Conservation (phyloP, 2,888 invertebrate species). For the Acrobasis repandana region DNA sequence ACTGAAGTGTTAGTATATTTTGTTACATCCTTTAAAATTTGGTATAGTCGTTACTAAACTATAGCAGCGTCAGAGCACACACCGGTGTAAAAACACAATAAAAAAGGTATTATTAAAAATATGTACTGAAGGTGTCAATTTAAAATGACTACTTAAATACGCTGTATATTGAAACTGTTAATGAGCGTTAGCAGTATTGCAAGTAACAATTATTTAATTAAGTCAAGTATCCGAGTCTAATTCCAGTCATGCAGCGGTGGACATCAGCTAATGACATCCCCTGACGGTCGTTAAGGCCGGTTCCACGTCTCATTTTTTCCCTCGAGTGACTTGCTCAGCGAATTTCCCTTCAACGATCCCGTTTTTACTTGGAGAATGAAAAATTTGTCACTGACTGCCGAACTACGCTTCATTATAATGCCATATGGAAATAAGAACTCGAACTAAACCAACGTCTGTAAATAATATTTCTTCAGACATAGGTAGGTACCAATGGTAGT, state of each 20-base stretch:
- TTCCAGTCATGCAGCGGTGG: conserved; percentile 65
- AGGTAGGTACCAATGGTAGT: no score
- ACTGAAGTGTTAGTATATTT: no score
- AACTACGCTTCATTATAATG: not conserved
- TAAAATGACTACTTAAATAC: no score
- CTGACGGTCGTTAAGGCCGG: conserved; percentile 65
- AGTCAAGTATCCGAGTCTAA: conserved; percentile 37
- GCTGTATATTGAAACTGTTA: no score
- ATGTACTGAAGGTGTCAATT: no score
- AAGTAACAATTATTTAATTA: conserved; percentile 8
- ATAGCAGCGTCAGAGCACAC: no score
- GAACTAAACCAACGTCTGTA: no score
- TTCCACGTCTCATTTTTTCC: conserved; percentile 71
- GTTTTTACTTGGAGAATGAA: conserved; percentile 49
- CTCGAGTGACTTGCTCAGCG: conserved; percentile 68
- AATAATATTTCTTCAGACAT: no score
- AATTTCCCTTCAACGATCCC: conserved; percentile 48
- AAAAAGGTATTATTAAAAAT: no score
- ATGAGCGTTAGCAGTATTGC: not conserved
- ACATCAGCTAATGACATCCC: conserved; percentile 74
- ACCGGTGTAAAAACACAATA: no score
- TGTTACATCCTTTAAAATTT: no score
- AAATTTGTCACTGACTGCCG: conserved; percentile 38
- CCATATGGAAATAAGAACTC: not conserved
- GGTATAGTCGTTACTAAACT: no score